Conservation (phyloP, 2,888 invertebrate species). For the Scaptomyza caliginosa region DNA sequence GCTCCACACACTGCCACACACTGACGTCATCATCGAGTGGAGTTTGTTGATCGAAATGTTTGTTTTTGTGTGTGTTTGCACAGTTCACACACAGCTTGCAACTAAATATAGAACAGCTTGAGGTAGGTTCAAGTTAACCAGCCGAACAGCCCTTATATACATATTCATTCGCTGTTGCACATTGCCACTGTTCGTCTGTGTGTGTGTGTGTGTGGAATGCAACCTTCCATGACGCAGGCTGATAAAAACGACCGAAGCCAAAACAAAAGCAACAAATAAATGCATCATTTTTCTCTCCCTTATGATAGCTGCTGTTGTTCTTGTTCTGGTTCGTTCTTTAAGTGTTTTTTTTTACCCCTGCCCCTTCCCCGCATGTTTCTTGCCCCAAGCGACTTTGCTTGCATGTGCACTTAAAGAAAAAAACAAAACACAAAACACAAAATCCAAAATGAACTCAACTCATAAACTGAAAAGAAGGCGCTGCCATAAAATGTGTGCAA, state of each 20-base stretch:
- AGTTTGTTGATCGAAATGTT: background rate
- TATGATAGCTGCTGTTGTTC: background rate
- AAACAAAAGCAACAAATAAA: conserved; percentile 24
- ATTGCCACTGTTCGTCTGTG: conserved; percentile 11
- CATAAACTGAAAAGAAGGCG: conserved; percentile 36
- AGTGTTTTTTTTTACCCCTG: conserved; percentile 19
- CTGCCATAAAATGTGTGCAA: conserved; percentile 49
- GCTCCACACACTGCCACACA: background rate
- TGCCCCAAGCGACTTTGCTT: conserved; percentile 27
- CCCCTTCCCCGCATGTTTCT: conserved; percentile 1
- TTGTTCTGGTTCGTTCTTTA: conserved; percentile 22
- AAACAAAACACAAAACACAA: background rate
- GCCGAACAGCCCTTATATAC: conserved; percentile 40
- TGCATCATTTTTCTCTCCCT: conserved; percentile 16
- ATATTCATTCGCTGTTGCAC: conserved; percentile 5
- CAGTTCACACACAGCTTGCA: conserved; percentile 4
- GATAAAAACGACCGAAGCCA: conserved; percentile 49
- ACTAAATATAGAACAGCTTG: conserved; percentile 78
- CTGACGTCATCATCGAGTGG: background rate
- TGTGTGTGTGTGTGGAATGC: conserved; percentile 36
- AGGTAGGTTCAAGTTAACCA: conserved; percentile 74
- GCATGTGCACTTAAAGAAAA: conserved; percentile 1
- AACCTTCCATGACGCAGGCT: conserved; percentile 58
- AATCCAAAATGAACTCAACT: conserved; percentile 2
- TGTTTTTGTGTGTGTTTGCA: conserved; percentile 8